phyloP scores from a whole-genome alignment of 1,140 invertebrate species.

The Brachionus rubens region DNA sequence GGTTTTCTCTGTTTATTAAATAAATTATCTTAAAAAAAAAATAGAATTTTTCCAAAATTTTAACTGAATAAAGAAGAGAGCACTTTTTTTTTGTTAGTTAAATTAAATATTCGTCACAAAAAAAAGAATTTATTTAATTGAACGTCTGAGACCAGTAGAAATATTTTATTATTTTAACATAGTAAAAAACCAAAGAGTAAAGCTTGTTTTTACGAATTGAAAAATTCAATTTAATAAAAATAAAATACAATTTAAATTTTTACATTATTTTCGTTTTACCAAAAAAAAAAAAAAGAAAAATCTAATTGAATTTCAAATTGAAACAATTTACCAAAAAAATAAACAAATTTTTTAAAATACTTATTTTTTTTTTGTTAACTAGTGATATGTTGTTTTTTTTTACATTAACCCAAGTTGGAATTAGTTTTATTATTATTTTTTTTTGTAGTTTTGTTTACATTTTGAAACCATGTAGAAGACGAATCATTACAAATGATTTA shows the following conservation, averaged over 20 bases:
- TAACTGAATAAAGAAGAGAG: too few relatives aligned
- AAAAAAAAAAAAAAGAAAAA: too few relatives aligned
- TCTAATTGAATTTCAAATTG: constrained; percentile 33
- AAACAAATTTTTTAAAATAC: background rate
- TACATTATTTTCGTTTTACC: too few relatives aligned
- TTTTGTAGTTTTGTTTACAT: constrained; percentile 14
- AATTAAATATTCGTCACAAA: background rate
- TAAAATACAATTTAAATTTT: constrained; percentile 32
- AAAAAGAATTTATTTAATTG: background rate
- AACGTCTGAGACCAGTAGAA: constrained; percentile 25
- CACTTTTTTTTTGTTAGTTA: too few relatives aligned
- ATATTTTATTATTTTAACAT: constrained; percentile 28
- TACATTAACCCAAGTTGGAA: constrained; percentile 9
- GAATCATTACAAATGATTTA: background rate
- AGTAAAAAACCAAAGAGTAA: background rate
- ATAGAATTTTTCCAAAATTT: too few relatives aligned
- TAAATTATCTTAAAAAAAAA: too few relatives aligned
- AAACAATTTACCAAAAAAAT: constrained; percentile 29
- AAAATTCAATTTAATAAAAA: too few relatives aligned
- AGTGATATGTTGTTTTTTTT: background rate
- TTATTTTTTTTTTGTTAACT: background rate
- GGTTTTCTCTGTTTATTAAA: too few relatives aligned
- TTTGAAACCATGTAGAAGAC: constrained; percentile 10
- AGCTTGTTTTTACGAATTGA: too few relatives aligned
- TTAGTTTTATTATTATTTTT: too few relatives aligned